These are phyloP conservation scores for Brachypodius melanocephalos DNA, from an alignment of 2,113 vertebrate genomes.

Conservation along the genomic window DNA sequence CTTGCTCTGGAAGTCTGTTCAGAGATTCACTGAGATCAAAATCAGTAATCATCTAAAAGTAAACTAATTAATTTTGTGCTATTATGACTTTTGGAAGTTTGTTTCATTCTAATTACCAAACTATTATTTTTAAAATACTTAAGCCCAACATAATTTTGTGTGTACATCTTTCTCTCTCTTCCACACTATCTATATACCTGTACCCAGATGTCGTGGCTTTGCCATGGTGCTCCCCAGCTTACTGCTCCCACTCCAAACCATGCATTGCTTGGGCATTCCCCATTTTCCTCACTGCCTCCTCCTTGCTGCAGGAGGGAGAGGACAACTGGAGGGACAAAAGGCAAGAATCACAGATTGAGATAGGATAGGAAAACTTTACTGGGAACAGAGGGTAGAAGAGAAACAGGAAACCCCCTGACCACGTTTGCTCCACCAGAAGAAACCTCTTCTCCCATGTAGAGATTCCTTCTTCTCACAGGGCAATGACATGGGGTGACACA, in stretches of 20 bases:
- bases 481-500: no score
- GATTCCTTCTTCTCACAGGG: rapidly evolving
- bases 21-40: background rate
- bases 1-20: background rate
- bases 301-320: background rate
- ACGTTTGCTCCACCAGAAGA: background rate
- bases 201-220: background rate
- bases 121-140: background rate
- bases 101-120: background rate
- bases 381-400: background rate
- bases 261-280: rapidly evolving
- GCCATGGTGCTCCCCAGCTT: background rate
- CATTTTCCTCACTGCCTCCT: background rate
- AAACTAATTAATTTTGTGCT: background rate
- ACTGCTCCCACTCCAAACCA: background rate
- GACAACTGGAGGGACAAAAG: background rate
- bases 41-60: background rate
- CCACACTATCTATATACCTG: no score
- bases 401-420: no score
- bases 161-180: rapidly evolving
- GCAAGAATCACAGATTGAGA: background rate
- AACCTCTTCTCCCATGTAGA: rapidly evolving
- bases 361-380: background rate
- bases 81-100: background rate
- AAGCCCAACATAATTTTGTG: background rate